Conservation (phyloP, 2,888 invertebrate species). For the Caenorhabditis zanzibari region DNA sequence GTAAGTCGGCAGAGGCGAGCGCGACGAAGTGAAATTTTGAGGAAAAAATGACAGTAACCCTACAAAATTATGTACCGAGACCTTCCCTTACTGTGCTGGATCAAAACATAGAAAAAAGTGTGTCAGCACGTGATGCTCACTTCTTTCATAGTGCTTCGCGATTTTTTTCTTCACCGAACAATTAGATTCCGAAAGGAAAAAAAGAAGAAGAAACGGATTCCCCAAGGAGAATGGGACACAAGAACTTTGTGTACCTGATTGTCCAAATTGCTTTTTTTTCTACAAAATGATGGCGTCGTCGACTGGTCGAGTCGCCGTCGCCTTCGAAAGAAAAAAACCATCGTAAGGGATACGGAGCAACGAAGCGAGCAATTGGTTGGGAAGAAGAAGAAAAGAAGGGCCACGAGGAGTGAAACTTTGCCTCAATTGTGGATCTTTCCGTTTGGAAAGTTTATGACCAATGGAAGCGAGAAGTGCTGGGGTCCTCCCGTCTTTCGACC, state of each 20-base stretch:
- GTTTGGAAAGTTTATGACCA: conserved; percentile 57
- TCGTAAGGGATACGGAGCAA: conserved; percentile 15
- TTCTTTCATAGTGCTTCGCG: conserved; percentile 37
- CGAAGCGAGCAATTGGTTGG: conserved; percentile 53
- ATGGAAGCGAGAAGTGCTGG: conserved; percentile 44
- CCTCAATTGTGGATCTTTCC: conserved; percentile 46
- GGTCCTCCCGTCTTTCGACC: conserved; percentile 13
- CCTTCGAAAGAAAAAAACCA: neutral
- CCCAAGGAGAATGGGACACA: conserved; percentile 41
- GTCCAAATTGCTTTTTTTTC: conserved; percentile 63
- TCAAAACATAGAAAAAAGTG: conserved; percentile 28
- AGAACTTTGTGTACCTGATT: conserved; percentile 66
- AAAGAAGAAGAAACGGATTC: neutral
- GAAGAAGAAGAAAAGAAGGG: neutral
- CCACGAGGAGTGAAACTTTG: conserved; percentile 38
- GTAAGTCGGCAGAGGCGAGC: too few species aligned
- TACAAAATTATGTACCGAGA: too few species aligned
- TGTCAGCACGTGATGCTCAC: conserved; percentile 27
- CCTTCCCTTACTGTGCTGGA: conserved; percentile 17
- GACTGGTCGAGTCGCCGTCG: conserved; percentile 1
- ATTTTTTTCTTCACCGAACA: conserved; percentile 38
- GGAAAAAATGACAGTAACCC: too few species aligned
- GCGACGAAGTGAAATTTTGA: too few species aligned
- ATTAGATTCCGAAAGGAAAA: conserved; percentile 34
- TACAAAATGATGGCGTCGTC: conserved; percentile 38